Conservation (phyloP, 2,888 invertebrate genomes). For the Xestia xanthographa region DNA sequence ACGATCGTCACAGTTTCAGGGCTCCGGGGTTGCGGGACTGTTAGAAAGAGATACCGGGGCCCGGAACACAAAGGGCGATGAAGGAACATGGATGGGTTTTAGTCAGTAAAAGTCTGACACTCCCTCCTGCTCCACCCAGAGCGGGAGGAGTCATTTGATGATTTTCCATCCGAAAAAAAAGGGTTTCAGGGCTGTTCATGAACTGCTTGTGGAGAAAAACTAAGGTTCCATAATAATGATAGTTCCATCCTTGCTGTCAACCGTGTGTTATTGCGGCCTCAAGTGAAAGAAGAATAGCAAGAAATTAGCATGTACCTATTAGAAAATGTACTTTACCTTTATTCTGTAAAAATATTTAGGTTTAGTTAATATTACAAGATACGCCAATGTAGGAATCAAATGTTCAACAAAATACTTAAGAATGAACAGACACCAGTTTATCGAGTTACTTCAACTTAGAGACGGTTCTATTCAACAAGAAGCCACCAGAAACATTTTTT, state of each 20-base stretch:
- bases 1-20: no score
- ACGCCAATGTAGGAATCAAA: neutral
- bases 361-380: neutral
- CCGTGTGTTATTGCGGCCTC: neutral
- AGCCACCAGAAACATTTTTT: neutral
- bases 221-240: neutral
- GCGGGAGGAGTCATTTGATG: no score
- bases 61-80: no score
- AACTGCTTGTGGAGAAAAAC: constrained; percentile 19
- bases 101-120: no score
- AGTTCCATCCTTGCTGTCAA: neutral
- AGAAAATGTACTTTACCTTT: neutral
- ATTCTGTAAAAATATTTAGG: neutral
- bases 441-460: neutral
- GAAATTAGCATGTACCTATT: neutral
- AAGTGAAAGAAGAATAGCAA: neutral
- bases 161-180: no score
- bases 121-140: no score
- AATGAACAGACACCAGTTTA: neutral
- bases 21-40: no score
- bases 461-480: neutral
- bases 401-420: neutral
- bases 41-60: no score
- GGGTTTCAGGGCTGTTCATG: constrained; percentile 1
- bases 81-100: no score